Percentiles rank a stretch among this genome's conserved stretches.
Evolutionary conservation across 2,113 vertebrate genomes (phyloP).

Genomic region (Microcebus griseorufus): DNA sequence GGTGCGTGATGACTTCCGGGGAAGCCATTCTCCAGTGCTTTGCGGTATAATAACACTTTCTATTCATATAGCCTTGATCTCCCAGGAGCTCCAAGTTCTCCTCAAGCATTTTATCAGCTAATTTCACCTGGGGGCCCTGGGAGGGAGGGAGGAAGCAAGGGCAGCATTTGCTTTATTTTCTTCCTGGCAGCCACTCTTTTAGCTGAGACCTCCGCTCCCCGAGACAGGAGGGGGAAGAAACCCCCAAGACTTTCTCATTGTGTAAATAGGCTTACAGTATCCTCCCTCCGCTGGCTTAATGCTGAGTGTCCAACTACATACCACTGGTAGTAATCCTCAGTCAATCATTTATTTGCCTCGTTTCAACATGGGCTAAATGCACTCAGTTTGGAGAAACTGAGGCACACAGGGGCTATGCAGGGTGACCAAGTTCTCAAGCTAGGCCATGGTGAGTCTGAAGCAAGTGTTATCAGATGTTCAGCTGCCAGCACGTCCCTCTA

Average conservation of each 20-base stretch:
- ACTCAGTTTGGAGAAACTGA: not conserved
- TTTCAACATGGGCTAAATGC: not conserved
- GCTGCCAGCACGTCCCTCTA: not conserved
- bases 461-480: not conserved
- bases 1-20: constrained; percentile 30
- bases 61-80: constrained; percentile 42
- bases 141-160: not conserved
- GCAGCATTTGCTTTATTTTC: constrained; percentile 22
- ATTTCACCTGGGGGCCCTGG: not conserved
- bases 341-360: not conserved
- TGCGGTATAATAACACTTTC: constrained; percentile 53
- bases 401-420: not conserved
- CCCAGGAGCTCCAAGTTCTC: constrained; percentile 27
- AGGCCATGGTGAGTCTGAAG: not conserved
- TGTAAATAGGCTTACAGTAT: not conserved
- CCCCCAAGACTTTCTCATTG: not conserved
- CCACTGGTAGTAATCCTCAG: not conserved
- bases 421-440: not conserved
- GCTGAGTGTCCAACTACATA: not conserved
- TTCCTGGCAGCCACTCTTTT: not conserved
- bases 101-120: constrained; percentile 14
- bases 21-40: constrained; percentile 54
- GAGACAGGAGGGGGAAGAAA: not conserved
- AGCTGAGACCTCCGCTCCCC: not conserved
- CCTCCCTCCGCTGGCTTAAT: not conserved